Evolutionary conservation across 37 sponge, comb jelly and placozoan genomes (phyloP), one percentile per base, ranked within the genome.

Genomic region (Spongia lamella): DNA sequence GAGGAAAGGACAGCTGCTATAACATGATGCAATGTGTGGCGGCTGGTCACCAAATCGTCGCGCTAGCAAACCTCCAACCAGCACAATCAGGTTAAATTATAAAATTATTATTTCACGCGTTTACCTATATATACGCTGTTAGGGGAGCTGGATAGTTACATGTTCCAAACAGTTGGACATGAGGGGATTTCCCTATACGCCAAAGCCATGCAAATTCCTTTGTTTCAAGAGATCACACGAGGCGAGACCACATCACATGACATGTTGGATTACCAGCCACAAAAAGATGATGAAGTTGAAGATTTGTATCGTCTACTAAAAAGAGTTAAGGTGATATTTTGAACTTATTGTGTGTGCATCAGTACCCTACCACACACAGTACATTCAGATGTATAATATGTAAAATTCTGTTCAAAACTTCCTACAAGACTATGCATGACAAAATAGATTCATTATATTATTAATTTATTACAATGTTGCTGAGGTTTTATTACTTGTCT

Each of bases 1-100:
- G 99, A 1, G 99, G 99, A 1, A 98, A 98, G 71, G 99, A 98
- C 78, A 95, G 96, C 77, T 87, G 85, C 55, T 98, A 86, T 75
- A 92, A 88, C 79, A 79, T 95, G 66, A 84, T 92, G 83, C 85
- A 98, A 64, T 98, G 99, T 78, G 86, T 93, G 53, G 58, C 75
- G 1, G 80, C 81, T 39, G 96, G 96, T 24, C 96, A 95, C 73
- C 29, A 70, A 64, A 78, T 98, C 24, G 94, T 92, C 3, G 99
- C 93, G 6, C 69, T 98, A 11, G 96, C 96, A 13, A 92, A 98
- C 76, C 76, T 98, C 34, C 68, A 82, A 34, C 96, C 99, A 37
- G 27, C 39, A 3, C 68, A 40, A 14, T 26, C 77, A 57, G 87
- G 80, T 73, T 27, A 30, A 19, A 19, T 15, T 19, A 67, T 7